Evolutionary conservation across 2,797 vertebrate species (phyloP).

Genomic region (Macropus fuliginosus): DNA sequence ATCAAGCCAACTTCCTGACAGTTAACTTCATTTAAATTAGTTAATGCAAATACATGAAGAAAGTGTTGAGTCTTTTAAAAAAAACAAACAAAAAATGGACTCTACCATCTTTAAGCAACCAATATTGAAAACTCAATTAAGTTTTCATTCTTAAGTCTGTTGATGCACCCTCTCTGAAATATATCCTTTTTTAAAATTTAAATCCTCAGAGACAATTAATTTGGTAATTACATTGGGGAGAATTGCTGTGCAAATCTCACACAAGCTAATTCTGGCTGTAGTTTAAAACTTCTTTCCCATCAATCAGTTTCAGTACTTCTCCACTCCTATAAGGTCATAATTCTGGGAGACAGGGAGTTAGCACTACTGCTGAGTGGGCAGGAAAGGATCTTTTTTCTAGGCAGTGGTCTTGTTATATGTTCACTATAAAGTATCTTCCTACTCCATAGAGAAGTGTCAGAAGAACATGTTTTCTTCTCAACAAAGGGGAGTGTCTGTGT

Average conservation of each 20-base stretch:
- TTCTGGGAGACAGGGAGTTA: not conserved
- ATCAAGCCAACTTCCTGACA: not conserved
- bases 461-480: not conserved
- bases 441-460: not conserved
- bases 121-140: constrained; percentile 3
- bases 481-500: not conserved
- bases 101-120: not conserved
- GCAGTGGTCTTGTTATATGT: not conserved
- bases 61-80: not conserved
- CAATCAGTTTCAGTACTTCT: not conserved
- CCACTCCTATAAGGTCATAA: not conserved
- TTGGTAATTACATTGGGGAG: not conserved
- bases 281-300: not conserved
- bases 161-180: not conserved
- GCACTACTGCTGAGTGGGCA: not conserved
- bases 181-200: not conserved
- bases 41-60: not conserved
- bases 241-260: not conserved
- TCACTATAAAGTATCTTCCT: not conserved
- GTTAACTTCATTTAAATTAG: not conserved
- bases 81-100: not conserved
- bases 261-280: not conserved
- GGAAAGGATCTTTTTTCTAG: not conserved
- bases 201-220: not conserved
- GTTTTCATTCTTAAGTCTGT: not conserved